Percentiles rank a stretch among this genome's conserved stretches.
phyloP scores from a whole-genome alignment of 2,797 vertebrate genomes.

The Spinibarbus caldwelli region DNA sequence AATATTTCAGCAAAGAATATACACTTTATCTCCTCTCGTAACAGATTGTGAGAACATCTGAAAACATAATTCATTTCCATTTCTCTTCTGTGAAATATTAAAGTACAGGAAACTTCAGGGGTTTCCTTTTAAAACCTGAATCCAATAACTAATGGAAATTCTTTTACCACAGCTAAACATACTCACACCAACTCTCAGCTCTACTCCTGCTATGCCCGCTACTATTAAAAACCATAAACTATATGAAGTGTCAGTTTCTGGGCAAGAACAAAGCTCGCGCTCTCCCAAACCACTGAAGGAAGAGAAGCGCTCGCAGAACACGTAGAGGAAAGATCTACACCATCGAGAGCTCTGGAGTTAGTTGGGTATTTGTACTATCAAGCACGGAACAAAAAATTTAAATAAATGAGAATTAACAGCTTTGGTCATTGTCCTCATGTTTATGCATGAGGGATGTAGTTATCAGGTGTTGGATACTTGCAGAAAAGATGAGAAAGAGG shows the following conservation, averaged over 20 bases:
- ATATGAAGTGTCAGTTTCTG: conserved; percentile 58
- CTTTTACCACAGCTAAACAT: conserved; percentile 51
- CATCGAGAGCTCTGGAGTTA: conserved; percentile 10
- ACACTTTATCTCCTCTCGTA: background rate
- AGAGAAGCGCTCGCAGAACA: conserved; percentile 36
- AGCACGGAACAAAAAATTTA: conserved; percentile 32
- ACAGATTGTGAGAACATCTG: conserved; percentile 35
- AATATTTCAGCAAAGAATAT: conserved; percentile 21
- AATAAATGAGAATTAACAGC: conserved; percentile 52
- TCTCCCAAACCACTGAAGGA: conserved; percentile 34
- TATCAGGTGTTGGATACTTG: conserved; percentile 31
- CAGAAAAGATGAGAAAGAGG: conserved; percentile 1
- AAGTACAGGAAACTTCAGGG: conserved; percentile 55
- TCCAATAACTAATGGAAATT: conserved; percentile 56
- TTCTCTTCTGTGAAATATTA: conserved; percentile 52
- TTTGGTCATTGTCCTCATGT: conserved; percentile 53
- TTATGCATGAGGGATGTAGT: conserved; percentile 52
- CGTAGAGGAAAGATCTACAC: conserved; percentile 38
- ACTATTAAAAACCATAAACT: conserved; percentile 64
- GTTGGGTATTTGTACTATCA: conserved; percentile 36
- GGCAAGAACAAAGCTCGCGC: conserved; percentile 47
- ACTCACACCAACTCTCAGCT: conserved; percentile 45
- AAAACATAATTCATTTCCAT: conserved; percentile 42
- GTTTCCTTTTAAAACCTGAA: conserved; percentile 50
- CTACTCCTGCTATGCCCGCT: conserved; percentile 50